Evolutionary conservation across 2,888 invertebrate genomes (phyloP).

Genomic region (Drosophila paramelanica): DNA sequence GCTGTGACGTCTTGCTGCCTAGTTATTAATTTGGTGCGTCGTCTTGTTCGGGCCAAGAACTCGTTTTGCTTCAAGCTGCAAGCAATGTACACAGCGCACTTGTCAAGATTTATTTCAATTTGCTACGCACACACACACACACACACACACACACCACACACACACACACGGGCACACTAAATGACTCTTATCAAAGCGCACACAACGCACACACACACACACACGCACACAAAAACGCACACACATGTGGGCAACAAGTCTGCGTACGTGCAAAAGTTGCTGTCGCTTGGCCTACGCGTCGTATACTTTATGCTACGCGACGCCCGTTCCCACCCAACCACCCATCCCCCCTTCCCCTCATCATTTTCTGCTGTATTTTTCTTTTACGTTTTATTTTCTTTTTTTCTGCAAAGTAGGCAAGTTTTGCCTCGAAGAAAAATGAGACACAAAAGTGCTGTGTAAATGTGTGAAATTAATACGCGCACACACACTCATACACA

Average conservation of each 20-base stretch:
- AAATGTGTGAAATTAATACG: conserved; percentile 75
- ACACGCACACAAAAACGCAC: conserved; percentile 16
- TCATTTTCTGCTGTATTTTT: conserved; percentile 14
- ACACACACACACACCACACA: conserved; percentile 26
- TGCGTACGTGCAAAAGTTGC: conserved; percentile 58
- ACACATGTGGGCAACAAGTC: conserved; percentile 60
- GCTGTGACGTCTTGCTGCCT: conserved; percentile 37
- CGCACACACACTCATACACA: conserved; percentile 36
- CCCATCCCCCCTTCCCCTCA: neutral
- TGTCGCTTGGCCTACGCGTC: conserved; percentile 44
- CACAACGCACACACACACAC: conserved; percentile 21
- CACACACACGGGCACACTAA: conserved; percentile 29
- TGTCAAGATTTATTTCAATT: conserved; percentile 79
- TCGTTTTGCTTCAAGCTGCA: conserved; percentile 30
- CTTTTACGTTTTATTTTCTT: conserved; percentile 21
- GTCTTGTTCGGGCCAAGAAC: conserved; percentile 29
- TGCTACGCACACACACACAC: conserved; percentile 45
- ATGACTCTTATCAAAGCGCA: conserved; percentile 62
- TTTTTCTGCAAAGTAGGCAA: conserved; percentile 53
- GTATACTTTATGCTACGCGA: conserved; percentile 44
- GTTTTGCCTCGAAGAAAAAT: conserved; percentile 57
- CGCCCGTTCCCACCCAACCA: conserved; percentile 1
- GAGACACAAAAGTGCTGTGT: conserved; percentile 72
- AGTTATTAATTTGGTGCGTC: conserved; percentile 59
- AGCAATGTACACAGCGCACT: conserved; percentile 61